Base-by-base conservation (phyloP, 53 echinoderm and acorn worm genomes). In the Holothuria scabra region DNA sequence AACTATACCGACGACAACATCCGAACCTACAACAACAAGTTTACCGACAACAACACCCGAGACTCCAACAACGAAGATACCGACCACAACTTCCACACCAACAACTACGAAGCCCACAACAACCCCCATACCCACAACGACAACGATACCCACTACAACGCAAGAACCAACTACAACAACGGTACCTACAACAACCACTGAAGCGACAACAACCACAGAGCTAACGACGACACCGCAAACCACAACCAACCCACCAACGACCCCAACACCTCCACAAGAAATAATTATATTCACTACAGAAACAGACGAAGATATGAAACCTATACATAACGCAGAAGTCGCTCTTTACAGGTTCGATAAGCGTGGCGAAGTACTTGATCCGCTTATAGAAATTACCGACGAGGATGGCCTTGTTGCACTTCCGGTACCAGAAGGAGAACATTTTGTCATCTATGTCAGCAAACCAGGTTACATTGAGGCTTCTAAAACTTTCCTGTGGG, bases 351-450 rank as follows among this genome's bases (percentile, higher is more conserved):
- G 64, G 12, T 62, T 63, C 41, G 62, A 61, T 30, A 78, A 56
- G 18, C 29, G 65, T 22, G 23, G 82, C 24, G 64, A 81, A 46
- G 14, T 22, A 25, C 12, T 61, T 8, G 62, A 33, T 16, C 35
- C 35, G 25, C n/a, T 21, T 11, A 30, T 35, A 4, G 62, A 19
- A 0, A 21, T 22, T 24, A 81, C 82, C 2, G 82, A 81, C 20
- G 14, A 23, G 12, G 64, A 61, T 35, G 82, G 82, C 37, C 34
- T 64, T 18, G 64, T 49, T 33, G 35, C 61, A 34, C 31, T 81
- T n/a, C 46, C 65, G 11, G 65, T 41, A 1, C 82, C 82, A 12
- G 82, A 81, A 44, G 65, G 65, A 16, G 62, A 81, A 49, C 82
- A 81, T 21, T 63, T 81, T 44, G 38, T 81, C 1, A 29, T 63